Conservation (phyloP, 2,888 invertebrate genomes). For the Hydropsyche betteni region DNA sequence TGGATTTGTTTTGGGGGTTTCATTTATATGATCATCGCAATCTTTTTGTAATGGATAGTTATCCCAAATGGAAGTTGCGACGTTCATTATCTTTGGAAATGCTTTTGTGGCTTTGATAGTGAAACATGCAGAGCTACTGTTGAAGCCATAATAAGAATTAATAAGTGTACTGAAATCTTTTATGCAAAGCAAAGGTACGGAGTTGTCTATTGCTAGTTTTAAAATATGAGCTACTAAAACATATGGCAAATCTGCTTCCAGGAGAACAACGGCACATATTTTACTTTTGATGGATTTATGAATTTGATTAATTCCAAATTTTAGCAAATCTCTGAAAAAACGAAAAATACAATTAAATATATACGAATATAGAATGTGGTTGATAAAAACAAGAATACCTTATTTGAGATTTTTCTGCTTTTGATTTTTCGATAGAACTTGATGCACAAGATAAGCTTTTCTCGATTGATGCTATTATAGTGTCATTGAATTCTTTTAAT, state of each 20-base stretch:
- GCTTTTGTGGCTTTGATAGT: background rate
- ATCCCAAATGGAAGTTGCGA: background rate
- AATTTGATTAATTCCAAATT: slow-evolving; percentile 62
- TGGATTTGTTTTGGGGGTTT: background rate
- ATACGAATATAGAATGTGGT: background rate
- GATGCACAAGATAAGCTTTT: background rate
- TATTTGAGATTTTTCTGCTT: background rate
- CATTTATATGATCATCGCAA: background rate
- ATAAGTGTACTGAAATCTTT: slow-evolving; percentile 57
- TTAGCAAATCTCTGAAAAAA: slow-evolving; percentile 53
- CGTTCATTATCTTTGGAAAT: background rate
- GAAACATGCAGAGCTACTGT: slow-evolving; percentile 61
- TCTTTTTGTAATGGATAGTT: background rate
- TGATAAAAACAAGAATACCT: too few relatives aligned
- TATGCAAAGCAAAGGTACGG: slow-evolving; percentile 60
- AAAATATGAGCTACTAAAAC: slow-evolving; percentile 61
- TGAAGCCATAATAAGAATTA: slow-evolving; percentile 59
- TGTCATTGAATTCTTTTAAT: slow-evolving; percentile 13
- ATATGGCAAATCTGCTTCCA: slow-evolving; percentile 61
- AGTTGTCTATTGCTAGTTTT: slow-evolving; percentile 56
- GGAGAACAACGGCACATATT: slow-evolving; percentile 58
- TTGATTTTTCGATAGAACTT: background rate
- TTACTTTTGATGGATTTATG: slow-evolving; percentile 52
- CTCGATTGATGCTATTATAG: background rate
- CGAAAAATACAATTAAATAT: background rate